These are phyloP conservation scores for Gracilinanus agilis DNA, from an alignment of 2,113 vertebrate species.

Conservation along the genomic window DNA sequence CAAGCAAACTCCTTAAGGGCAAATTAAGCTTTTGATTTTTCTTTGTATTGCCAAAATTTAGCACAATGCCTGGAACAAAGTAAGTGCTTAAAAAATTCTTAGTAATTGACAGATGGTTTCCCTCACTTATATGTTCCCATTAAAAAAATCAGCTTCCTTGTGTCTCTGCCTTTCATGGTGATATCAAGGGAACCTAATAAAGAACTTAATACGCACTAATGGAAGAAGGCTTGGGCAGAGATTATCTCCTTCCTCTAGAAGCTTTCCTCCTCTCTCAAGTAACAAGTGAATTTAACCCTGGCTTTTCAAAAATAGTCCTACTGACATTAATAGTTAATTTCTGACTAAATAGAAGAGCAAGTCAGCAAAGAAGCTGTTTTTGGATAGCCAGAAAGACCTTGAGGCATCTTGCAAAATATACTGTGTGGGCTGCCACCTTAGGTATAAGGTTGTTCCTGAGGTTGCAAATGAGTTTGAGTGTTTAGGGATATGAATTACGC, in stretches of 20 bases:
- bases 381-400: constrained; percentile 42
- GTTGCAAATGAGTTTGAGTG: constrained; percentile 51
- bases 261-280: not conserved
- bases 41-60: not conserved
- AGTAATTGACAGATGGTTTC: not conserved
- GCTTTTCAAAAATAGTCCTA: not conserved
- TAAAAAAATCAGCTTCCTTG: not conserved
- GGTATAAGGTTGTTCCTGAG: constrained; percentile 29
- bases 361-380: constrained; percentile 46
- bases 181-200: not conserved
- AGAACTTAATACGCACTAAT: not conserved
- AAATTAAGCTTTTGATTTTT: not conserved
- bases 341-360: constrained; percentile 41
- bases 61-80: not conserved
- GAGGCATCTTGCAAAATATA: constrained; percentile 41
- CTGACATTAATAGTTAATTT: constrained; percentile 41
- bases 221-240: not conserved
- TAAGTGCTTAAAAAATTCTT: not conserved
- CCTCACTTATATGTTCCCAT: not conserved
- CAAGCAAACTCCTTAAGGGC: not conserved
- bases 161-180: not conserved
- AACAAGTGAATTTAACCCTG: not conserved
- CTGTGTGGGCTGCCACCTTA: constrained; percentile 52
- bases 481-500: constrained; percentile 64
- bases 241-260: not conserved